Base-by-base conservation (phyloP, 2,888 invertebrate species). In the Neoitamus cyanurus region DNA sequence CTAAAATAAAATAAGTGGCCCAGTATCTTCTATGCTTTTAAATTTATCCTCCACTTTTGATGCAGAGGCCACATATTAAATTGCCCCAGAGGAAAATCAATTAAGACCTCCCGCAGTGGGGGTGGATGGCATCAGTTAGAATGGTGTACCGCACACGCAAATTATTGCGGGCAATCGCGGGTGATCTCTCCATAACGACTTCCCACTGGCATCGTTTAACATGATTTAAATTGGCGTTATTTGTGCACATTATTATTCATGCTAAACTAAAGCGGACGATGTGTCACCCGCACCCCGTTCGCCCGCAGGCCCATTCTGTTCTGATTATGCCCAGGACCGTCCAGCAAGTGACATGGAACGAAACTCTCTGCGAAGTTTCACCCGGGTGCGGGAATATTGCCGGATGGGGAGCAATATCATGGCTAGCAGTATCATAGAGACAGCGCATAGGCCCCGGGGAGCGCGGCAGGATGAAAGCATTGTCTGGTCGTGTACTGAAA, bases 161-260 rank as follows among this genome's bases (percentile, higher is more conserved):
- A 69, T 69, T 69, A 69, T 69, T 69, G 28, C 25, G 25, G 75
- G n/a, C 37, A 75, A 75, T 75, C 36, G 75, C n/a, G 25, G 25
- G 42, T 36, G 25, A 77, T 77, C 28, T 13, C 13, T 11, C n/a
- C 13, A 20, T 28, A 42, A 77, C 42, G 37, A 77, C 42, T 77
- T 42, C 77, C 37, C 42, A 20, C 42, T 77, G 42, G 42, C 77
- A 42, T 42, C 77, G 25, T 42, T 42, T 42, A 42, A 42, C 42
- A 28, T 77, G 42, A 77, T 77, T 75, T 77, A 77, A 77, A 77
- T 77, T 77, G 77, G 42, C 77, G n/a, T 77, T 73, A 77, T 77
- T 77, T 77, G 77, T 42, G 46, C 77, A 77, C 42, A 77, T 77
- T 77, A 77, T 77, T 77, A 77, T 77, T 77, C 37, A 77, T 42